Base-by-base conservation (phyloP, 2,888 invertebrate genomes). In the Rotaria magnacalcarata region DNA sequence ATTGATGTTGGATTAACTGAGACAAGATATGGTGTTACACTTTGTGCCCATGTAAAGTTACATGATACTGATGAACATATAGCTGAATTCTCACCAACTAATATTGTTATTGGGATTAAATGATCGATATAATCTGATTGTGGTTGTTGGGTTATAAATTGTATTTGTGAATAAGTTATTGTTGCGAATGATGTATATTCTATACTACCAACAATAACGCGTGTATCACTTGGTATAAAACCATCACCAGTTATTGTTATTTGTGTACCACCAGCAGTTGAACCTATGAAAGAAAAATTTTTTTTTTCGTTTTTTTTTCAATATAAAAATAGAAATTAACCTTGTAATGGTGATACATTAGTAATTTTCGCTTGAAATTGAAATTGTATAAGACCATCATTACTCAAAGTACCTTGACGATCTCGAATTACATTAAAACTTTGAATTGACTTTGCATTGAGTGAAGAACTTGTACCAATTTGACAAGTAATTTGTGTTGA, bases 191-290 rank as follows among this genome's bases (percentile, higher is more conserved):
- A n/a, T n/a, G 80, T 80, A 47, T 80, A 80, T 24, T 80, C 80
- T 47, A 47, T 80, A 47, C n/a, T 47, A n/a, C 80, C 80, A 47
- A 80, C n/a, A 47, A 80, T 47, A 47, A 80, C 80, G 47, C 43
- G 80, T 21, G 80, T 80, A 43, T 80, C n/a, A 24, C 24, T 47
- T 21, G 80, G 47, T n/a, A 47, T 47, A 47, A 80, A 80, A 43
- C 80, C 80, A 80, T 80, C 80, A n/a, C 80, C 80, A 80, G 80
- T n/a, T 24, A 80, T 47, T 47, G 80, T 80, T 80, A 80, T 19
- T 24, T 14, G 47, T n/a, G 80, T 80, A n/a, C 80, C 80, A 24
- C 80, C 80, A 47, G 24, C 11, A 80, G 4, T 43, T 21, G 80
- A 80, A 11, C 80, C 80, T 80, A 27, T 1, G 7, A 67, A 34